A percentile compares a stretch with the other conserved stretches of the same genome.
Evolutionary conservation across 2,797 vertebrate genomes (phyloP).

Genomic region (Acrossocheilus wenchowensis): DNA sequence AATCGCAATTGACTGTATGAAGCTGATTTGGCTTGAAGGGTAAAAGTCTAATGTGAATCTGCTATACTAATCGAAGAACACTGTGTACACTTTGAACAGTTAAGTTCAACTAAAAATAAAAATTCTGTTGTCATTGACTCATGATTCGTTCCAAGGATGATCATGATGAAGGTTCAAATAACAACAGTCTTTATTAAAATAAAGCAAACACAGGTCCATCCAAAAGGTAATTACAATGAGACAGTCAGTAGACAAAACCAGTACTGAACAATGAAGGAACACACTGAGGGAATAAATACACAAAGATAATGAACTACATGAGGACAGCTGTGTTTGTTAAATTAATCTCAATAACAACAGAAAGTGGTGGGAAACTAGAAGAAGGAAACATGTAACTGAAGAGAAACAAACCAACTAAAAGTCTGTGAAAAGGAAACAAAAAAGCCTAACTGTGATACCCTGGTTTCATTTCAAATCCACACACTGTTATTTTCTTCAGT

Average conservation of each 20-base stretch:
- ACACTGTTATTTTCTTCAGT: background rate
- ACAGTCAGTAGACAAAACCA: background rate
- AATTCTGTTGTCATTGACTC: background rate
- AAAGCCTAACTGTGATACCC: too few relatives aligned
- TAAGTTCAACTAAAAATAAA: background rate
- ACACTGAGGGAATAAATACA: background rate
- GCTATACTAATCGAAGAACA: background rate
- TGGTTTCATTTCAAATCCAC: background rate
- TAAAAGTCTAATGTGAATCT: background rate
- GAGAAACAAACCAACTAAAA: background rate
- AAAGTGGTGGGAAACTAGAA: background rate
- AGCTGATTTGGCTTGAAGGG: constrained; percentile 12
- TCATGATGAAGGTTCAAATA: background rate
- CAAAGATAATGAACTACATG: background rate
- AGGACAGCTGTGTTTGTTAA: background rate
- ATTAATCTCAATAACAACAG: background rate
- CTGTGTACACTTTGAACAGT: background rate
- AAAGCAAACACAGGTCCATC: background rate
- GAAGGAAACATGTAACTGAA: background rate
- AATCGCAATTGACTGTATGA: constrained; percentile 7
- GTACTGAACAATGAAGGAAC: background rate
- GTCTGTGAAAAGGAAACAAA: background rate
- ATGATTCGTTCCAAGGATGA: background rate
- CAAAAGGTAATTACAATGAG: background rate
- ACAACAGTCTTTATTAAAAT: background rate